Evolutionary conservation across 2,888 invertebrate species (phyloP), one percentile per base, ranked within the genome.

Genomic region (Tetropium fuscum): DNA sequence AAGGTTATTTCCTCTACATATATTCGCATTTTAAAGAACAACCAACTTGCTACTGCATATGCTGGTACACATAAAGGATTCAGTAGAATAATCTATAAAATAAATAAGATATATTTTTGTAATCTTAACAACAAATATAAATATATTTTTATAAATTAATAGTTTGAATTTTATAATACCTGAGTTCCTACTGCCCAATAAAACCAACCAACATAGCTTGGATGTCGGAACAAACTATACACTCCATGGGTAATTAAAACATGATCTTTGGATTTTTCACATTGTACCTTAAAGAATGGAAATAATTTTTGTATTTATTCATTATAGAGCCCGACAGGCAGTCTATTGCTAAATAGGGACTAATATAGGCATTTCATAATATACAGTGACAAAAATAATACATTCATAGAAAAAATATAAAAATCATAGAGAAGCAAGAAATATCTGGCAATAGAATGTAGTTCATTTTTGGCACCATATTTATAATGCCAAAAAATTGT

Each of bases 171-270:
- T 15, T 2, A 13, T 5, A 63, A 74, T 80, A 98, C 90, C 88
- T 99, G 99, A 7, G 98, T 99, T 34, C 98, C 98, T 58, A 99
- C 87, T 10, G 96, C 94, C 98, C 98, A 99, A 83, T 94, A 94
- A 84, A 98, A 98, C 98, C 98, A 99, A 7, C 98, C 98, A 2
- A 96, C 94, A 81, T 99, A 99, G 73, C 97, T 94, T 0, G 99
- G 99, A 84, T 99, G 99, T 34, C 99, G 85, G 74, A 89, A 93
- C 58, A 89, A 80, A 1, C 87, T 83, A 80, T 98, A 99, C 16
- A 98, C 88, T 0, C 99, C 99, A 71, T 88, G 85, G 0, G 96
- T 97, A 13, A 99, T 90, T 30, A 99, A 84, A 66, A 87, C 82
- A 77, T 99, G 99, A 66, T 92, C 91, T 8, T 90, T 86, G 6